Evolutionary conservation across 2,888 invertebrate species (phyloP).

Genomic region (Anarsia innoxiella): DNA sequence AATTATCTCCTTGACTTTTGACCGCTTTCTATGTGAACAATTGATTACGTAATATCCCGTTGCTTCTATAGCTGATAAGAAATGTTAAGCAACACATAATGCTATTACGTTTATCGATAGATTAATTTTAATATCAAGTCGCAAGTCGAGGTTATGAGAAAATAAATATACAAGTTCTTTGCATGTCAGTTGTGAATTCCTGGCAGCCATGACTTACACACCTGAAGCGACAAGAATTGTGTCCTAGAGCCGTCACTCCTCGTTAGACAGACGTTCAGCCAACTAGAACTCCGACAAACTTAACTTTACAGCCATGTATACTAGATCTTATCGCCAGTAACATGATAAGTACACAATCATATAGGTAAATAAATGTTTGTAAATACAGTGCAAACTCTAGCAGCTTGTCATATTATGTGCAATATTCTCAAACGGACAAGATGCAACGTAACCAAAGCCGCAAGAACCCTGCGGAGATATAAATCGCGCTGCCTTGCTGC

Average conservation of each 20-base stretch:
- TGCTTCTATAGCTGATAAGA: too few species aligned
- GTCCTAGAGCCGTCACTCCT: slow-evolving; percentile 49
- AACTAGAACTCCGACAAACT: slow-evolving; percentile 30
- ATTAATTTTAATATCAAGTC: too few species aligned
- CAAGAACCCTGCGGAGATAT: slow-evolving; percentile 47
- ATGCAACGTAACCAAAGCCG: slow-evolving; percentile 39
- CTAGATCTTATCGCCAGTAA: slow-evolving; percentile 20
- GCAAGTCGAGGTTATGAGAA: too few species aligned
- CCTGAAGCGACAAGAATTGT: slow-evolving; percentile 42
- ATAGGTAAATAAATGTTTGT: slow-evolving; percentile 15
- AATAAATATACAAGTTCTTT: too few species aligned
- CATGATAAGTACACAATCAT: slow-evolving; percentile 25
- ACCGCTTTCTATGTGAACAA: slow-evolving; percentile 66
- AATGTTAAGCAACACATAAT: too few species aligned
- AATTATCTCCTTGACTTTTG: slow-evolving; percentile 74
- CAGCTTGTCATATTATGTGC: slow-evolving; percentile 36
- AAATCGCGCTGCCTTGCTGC: slow-evolving; percentile 31
- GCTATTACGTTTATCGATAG: too few species aligned
- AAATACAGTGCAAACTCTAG: slow-evolving; percentile 13
- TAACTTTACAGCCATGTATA: slow-evolving; percentile 20
- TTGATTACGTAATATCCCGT: slow-evolving; percentile 54
- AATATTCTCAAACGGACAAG: slow-evolving; percentile 42
- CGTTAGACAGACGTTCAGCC: slow-evolving; percentile 37
- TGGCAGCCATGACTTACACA: slow-evolving; percentile 31
- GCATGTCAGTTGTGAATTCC: slow-evolving; percentile 24